Conservation (phyloP, 2,797 vertebrate genomes). For the Falco concolor region DNA sequence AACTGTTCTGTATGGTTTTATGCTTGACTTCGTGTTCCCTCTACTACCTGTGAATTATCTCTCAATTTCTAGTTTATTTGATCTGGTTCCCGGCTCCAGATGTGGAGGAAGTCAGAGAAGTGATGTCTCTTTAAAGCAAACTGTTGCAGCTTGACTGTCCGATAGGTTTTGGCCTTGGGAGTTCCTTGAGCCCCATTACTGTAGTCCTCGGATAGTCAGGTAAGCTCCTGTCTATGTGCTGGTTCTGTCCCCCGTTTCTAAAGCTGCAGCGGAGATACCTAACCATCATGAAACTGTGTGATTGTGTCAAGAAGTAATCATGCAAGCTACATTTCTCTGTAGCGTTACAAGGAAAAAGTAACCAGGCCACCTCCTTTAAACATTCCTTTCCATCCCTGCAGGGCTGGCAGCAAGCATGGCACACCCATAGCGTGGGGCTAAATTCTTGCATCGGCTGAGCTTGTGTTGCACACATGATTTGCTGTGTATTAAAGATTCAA, state of each 20-base stretch:
- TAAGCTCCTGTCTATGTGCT: background rate
- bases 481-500: background rate
- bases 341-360: background rate
- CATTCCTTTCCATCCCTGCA: background rate
- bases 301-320: background rate
- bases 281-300: background rate
- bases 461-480: background rate
- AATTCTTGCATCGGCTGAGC: background rate
- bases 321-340: background rate
- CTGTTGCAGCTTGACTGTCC: background rate
- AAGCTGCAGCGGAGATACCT: background rate
- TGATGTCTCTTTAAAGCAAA: background rate
- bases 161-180: background rate
- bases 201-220: background rate
- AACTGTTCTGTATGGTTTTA: background rate
- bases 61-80: background rate
- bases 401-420: background rate
- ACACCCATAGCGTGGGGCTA: background rate
- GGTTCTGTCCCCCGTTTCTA: background rate
- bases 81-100: background rate
- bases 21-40: background rate
- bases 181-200: background rate
- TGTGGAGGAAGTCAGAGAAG: background rate
- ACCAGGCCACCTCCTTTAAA: background rate
- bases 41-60: background rate